Base-by-base conservation (phyloP, 2,888 invertebrate species). In the Hirtodrosophila duncani region DNA sequence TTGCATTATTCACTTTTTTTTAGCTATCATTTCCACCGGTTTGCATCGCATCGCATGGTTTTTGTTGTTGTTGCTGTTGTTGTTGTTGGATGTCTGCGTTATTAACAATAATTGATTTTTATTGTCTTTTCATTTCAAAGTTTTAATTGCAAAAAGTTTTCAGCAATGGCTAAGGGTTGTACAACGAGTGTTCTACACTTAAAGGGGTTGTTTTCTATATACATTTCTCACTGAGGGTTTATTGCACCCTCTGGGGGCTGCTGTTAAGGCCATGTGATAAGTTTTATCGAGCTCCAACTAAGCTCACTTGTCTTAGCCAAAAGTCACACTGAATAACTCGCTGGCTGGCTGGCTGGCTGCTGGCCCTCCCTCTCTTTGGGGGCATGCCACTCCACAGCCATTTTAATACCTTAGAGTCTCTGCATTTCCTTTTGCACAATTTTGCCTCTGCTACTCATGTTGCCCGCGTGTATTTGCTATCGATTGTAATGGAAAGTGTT, bases 61-160 rank as follows among this genome's bases (percentile, higher is more conserved):
- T 21, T 41, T 41, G 21, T 37, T 14, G 31, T 27, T 34, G 31
- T 11, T 20, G 24, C 16, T n/a, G 33, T 14, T 9, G 41, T 36
- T 23, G 26, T 27, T 43, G 39, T 23, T 60, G 44, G 17, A 29
- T 41, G 26, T 37, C 45, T 45, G 48, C 41, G 23, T 59, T 63
- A 67, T 77, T 64, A 64, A 67, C 60, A 77, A 77, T 80, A 81
- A 75, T 81, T 81, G 81, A 81, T 81, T 67, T 72, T 69, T 67
- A 81, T 78, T 75, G 79, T 75, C 67, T 61, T 63, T 69, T 49
- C 45, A 58, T 63, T 66, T 63, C 37, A 46, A 74, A 71, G 63
- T 68, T 74, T 79, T 71, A 74, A 74, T 74, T 74, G 72, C 68
- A 37, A 57, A 75, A 70, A 67, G 45, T 58, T 70, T 31, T 26